Evolutionary conservation across 2,113 vertebrate genomes (phyloP).

Genomic region (Dromiciops gliroides): DNA sequence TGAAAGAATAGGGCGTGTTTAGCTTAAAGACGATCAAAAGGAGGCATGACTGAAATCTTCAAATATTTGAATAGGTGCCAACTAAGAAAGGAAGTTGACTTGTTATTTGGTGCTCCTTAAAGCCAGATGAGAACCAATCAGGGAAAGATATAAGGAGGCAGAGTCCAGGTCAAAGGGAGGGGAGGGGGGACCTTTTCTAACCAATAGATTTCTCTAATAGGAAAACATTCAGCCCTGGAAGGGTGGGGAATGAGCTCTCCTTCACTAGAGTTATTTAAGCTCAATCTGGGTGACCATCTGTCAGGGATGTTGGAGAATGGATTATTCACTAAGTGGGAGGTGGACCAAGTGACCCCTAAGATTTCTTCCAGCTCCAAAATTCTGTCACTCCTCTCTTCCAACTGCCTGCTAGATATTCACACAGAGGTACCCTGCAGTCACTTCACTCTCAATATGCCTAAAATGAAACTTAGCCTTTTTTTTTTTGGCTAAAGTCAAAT

Average conservation of each 20-base stretch:
- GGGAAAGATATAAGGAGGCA: slow-evolving; percentile 1
- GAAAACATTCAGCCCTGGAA: background rate
- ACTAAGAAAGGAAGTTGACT: slow-evolving; percentile 20
- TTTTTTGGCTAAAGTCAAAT: background rate
- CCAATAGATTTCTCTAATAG: background rate
- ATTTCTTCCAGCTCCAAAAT: slow-evolving; percentile 12
- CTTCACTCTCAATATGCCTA: background rate
- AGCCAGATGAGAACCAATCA: slow-evolving; percentile 9
- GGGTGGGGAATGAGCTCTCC: background rate
- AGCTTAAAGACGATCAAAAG: background rate
- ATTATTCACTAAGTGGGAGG: background rate
- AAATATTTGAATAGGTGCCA: background rate
- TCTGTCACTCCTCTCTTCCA: background rate
- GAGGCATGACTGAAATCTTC: background rate
- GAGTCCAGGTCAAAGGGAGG: background rate
- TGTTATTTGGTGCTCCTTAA: slow-evolving; percentile 8
- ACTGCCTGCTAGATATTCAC: background rate
- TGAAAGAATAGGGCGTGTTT: background rate
- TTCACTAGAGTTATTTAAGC: background rate
- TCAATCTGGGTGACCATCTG: background rate
- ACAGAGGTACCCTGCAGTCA: background rate
- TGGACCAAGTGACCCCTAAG: slow-evolving; percentile 1
- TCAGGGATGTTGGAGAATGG: background rate
- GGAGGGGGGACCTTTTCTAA: no score
- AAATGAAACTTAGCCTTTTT: background rate